Evolutionary conservation across 2,888 invertebrate genomes (phyloP).

Genomic region (Lasioglossum leucozonium): DNA sequence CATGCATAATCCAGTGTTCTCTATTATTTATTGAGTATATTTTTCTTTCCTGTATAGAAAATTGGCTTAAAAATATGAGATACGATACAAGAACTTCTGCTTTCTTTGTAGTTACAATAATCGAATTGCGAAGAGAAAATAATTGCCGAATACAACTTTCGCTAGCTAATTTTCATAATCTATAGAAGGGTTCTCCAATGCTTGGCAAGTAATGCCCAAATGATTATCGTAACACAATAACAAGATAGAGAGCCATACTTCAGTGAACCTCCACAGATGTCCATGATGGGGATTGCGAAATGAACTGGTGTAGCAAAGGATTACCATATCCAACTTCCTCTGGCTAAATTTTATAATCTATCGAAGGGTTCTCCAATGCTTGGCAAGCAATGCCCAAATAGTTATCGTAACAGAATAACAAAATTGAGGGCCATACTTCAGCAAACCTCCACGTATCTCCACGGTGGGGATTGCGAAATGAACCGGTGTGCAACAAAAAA

Average conservation of each 20-base stretch:
- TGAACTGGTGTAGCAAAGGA: conserved; percentile 10
- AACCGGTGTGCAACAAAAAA: conserved; percentile 7
- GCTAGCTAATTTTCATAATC: no score
- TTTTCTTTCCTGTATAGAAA: background rate
- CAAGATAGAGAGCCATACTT: background rate
- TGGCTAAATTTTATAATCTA: background rate
- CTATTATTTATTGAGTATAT: background rate
- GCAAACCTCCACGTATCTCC: no score
- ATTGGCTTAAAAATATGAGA: background rate
- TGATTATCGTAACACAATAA: background rate
- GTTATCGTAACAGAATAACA: background rate
- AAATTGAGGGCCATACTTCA: background rate
- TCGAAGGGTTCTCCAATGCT: background rate
- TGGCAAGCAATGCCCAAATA: background rate
- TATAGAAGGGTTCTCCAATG: background rate
- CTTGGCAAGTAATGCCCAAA: background rate
- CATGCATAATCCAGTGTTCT: background rate
- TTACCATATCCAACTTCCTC: background rate
- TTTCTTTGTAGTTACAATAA: background rate
- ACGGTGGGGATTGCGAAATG: conserved; percentile 21
- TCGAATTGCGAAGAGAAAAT: background rate
- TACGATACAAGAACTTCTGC: background rate
- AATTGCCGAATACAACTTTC: background rate
- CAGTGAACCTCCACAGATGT: no score
- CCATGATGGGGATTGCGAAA: conserved; percentile 3